A percentile compares a stretch with the other conserved stretches of the same genome.
These are phyloP conservation scores for Coelopa pilipes DNA, from an alignment of 2,888 invertebrate species.

Conservation along the genomic window DNA sequence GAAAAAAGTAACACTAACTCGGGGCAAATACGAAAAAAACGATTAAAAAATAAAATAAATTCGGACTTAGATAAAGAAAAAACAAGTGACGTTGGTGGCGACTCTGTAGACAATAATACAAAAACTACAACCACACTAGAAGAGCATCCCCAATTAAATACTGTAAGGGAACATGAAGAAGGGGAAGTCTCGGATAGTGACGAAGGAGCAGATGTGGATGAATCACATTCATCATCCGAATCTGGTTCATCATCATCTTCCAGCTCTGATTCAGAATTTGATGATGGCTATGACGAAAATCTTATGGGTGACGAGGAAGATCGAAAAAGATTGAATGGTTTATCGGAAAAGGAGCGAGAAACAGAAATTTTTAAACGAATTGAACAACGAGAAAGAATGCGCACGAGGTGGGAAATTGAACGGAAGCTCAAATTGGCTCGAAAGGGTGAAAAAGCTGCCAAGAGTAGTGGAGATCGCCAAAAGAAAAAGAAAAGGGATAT, in stretches of 20 bases:
- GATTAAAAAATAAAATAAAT: conserved; percentile 61
- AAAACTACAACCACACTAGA: conserved; percentile 44
- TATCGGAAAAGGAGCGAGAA: conserved; percentile 97
- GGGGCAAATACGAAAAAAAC: conserved; percentile 66
- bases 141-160: conserved; percentile 54
- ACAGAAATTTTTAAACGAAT: conserved; percentile 97
- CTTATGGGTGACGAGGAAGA: conserved; percentile 98
- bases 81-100: conserved; percentile 59
- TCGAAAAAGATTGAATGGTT: conserved; percentile 84
- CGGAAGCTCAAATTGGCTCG: conserved; percentile 88
- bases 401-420: conserved; percentile 95
- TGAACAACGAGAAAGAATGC: conserved; percentile 92
- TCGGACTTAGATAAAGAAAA: conserved; percentile 59
- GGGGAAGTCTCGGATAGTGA: conserved; percentile 83
- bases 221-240: conserved; percentile 48
- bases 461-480: conserved; percentile 66
- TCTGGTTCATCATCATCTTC: conserved; percentile 63
- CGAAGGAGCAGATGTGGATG: conserved; percentile 62
- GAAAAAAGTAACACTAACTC: conserved; percentile 50
- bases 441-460: conserved; percentile 75
- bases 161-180: conserved; percentile 78
- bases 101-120: conserved; percentile 60
- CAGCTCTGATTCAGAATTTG: conserved; percentile 85
- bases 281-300: conserved; percentile 97
- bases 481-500: conserved; percentile 65